Percentiles rank a stretch among this genome's conserved stretches.
Conservation (phyloP, 2,888 invertebrate genomes). For the Lysandra bellargus region DNA sequence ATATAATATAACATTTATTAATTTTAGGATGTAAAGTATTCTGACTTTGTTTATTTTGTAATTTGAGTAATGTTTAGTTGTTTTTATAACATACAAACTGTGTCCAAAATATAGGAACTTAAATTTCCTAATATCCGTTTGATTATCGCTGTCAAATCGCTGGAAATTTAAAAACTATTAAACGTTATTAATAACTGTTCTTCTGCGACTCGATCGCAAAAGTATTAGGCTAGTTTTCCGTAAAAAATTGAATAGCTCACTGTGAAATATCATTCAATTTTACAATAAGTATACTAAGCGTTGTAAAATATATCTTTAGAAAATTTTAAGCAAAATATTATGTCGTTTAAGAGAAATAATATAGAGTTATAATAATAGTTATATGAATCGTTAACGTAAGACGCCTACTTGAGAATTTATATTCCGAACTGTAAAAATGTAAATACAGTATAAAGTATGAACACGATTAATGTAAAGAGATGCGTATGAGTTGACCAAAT, state of each 20-base stretch:
- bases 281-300: not conserved
- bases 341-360: not conserved
- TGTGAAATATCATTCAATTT: constrained; percentile 6
- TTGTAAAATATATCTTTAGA: constrained; percentile 21
- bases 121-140: not conserved
- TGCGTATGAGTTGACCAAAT: constrained; percentile 60
- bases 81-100: not conserved
- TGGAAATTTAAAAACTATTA: not conserved
- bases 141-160: not conserved
- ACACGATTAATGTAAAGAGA: constrained; percentile 33
- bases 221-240: not conserved
- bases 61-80: not conserved
- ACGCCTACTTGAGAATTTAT: not conserved
- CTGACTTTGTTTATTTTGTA: not conserved
- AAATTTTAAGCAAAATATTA: constrained; percentile 6
- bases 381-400: constrained; percentile 9
- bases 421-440: constrained; percentile 42
- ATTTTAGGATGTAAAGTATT: not conserved
- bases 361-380: not conserved
- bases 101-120: not conserved
- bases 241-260: constrained; percentile 4
- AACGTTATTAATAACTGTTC: not conserved
- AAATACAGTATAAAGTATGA: constrained; percentile 37
- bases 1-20: not conserved
- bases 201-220: not conserved